Evolutionary conservation across 2,797 vertebrate genomes (phyloP), one percentile per base, ranked within the genome.

Genomic region (Sorex maritimensis): DNA sequence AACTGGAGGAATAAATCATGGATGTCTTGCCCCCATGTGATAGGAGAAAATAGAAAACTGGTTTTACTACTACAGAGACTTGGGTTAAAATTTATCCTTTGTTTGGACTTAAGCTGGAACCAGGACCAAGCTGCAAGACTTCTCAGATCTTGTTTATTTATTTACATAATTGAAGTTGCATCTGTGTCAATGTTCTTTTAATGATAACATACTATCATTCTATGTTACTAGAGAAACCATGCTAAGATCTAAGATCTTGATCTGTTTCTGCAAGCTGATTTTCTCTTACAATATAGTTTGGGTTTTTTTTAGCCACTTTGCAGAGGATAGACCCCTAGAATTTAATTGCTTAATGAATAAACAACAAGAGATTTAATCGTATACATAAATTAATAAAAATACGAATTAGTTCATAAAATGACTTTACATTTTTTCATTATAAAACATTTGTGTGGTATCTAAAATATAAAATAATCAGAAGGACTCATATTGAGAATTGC

Each of bases 1-100:
- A 73, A 3, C 1, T 23, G 26, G 34, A 69, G 15, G 34, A 75
- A 65, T 10, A 24, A 5, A 15, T 8, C 52, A 1, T 55, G n/a
- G n/a, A 52, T 49, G 21, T 6, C 38, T 34, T 10, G 46, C 11
- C 15, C n/a, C 19, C 46, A 21, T 5, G 24, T 46, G 23, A 75
- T 0, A 1, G 6, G 71, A 73, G 2, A 1, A 34, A 81, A 12
- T 0, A 72, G 38, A 5, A 2, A 26, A 52, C 15, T 49, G 26
- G 11, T 38, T 69, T 94, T 24, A 1, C 17, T 41, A 85, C 38
- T 38, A 34, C 2, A 26, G 65, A 79, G 4, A 38, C 9, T 9
- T 19, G 2, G 14, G 26, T 78, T 86, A 10, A 41, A 78, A 63
- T 44, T 9, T 17, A 68, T 23, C 14, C 1, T 68, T 13, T 26